Percentiles rank a stretch among this genome's conserved stretches.
phyloP scores from a whole-genome alignment of 2,797 vertebrate species.

The Dryobates pubescens region DNA sequence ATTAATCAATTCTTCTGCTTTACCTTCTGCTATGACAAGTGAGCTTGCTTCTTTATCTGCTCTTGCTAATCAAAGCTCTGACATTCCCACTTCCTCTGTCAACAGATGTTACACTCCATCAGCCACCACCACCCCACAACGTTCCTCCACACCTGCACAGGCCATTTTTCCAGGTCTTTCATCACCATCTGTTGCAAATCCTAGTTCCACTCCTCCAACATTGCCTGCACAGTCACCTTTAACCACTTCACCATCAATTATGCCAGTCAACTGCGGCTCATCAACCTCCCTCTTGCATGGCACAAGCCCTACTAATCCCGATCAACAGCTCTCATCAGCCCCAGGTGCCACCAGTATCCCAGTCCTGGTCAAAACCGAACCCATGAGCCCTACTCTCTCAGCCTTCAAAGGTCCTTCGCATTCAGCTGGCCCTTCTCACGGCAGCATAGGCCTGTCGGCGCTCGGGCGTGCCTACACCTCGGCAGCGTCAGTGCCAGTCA shows the following conservation, averaged over 20 bases:
- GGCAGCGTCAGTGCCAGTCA: conserved; percentile 83
- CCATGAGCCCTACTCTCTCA: conserved; percentile 88
- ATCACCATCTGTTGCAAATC: conserved; percentile 64
- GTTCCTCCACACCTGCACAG: conserved; percentile 80
- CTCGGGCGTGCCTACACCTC: conserved; percentile 85
- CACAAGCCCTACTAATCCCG: conserved; percentile 61
- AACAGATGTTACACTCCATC: conserved; percentile 88
- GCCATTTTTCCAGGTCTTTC: conserved; percentile 79
- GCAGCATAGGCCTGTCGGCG: conserved; percentile 82
- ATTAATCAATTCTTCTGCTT: conserved; percentile 78
- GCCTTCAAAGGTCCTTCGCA: conserved; percentile 92
- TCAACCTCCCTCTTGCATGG: conserved; percentile 70
- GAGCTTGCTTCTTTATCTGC: conserved; percentile 81
- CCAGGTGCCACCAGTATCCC: conserved; percentile 50
- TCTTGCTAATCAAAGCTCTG: conserved; percentile 72
- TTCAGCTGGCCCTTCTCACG: conserved; percentile 83
- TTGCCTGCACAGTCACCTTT: conserved; percentile 69
- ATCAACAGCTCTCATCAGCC: conserved; percentile 64
- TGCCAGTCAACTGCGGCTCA: conserved; percentile 67
- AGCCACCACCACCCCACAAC: conserved; percentile 78
- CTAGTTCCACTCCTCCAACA: conserved; percentile 58
- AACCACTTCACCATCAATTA: conserved; percentile 35
- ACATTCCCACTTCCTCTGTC: conserved; percentile 77
- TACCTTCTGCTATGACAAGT: conserved; percentile 74
- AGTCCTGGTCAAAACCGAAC: conserved; percentile 77